These are phyloP conservation scores for Spilogale gracilis DNA, from an alignment of 2,113 vertebrate species.

Conservation along the genomic window DNA sequence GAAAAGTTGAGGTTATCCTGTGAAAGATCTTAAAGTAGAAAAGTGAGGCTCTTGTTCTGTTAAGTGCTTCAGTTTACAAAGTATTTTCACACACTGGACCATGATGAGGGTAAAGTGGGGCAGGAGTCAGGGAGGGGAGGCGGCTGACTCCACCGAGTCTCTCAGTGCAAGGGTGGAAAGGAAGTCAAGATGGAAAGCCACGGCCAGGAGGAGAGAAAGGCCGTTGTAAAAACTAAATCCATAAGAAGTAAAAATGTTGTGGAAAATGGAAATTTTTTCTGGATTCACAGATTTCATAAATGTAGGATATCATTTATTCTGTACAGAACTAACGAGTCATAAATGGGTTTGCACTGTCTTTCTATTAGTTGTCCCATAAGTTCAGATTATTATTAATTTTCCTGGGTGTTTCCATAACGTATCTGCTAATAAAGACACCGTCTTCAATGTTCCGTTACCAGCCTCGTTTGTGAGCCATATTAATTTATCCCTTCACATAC, in stretches of 20 bases:
- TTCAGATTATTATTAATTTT: not conserved
- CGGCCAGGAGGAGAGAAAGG: not conserved
- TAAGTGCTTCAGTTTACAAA: not conserved
- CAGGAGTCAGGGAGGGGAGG: not conserved
- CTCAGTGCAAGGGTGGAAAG: not conserved
- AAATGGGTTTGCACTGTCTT: not conserved
- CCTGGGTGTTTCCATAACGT: not conserved
- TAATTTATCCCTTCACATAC: not conserved
- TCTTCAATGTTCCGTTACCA: not conserved
- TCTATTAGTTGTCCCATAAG: not conserved
- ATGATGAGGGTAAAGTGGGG: rapidly evolving
- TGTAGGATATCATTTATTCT: not conserved
- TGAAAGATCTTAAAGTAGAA: not conserved
- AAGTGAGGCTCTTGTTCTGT: not conserved
- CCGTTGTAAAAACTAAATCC: not conserved
- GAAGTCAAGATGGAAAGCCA: not conserved
- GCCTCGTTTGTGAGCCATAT: not conserved
- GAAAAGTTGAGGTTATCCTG: not conserved
- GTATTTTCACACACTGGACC: not conserved
- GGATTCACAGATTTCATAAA: not conserved
- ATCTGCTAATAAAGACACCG: not conserved
- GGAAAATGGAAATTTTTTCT: not conserved
- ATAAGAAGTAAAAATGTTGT: not conserved
- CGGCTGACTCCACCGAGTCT: rapidly evolving
- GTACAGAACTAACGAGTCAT: not conserved